Percentiles rank a stretch among this genome's conserved stretches.
phyloP scores from a whole-genome alignment of 2,888 invertebrate species.

The Trichopoda pennipes region DNA sequence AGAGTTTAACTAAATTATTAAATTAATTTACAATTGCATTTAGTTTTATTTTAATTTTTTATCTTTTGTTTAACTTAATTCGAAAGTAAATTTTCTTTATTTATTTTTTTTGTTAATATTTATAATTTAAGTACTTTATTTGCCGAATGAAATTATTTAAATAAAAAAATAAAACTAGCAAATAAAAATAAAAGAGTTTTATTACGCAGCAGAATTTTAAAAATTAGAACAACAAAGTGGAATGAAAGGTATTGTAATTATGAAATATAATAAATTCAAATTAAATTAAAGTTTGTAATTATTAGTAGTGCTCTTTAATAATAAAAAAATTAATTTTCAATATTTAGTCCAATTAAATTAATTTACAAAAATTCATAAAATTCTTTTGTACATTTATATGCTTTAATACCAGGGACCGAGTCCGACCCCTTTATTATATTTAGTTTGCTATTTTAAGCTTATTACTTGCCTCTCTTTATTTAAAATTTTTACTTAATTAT shows the following conservation, averaged over 20 bases:
- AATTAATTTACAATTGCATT: conserved; percentile 41
- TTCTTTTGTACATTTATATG: not conserved
- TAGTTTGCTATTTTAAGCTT: not conserved
- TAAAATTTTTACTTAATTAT: conserved; percentile 19
- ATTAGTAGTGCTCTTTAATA: not conserved
- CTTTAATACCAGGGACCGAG: conserved; percentile 36
- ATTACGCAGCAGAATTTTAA: conserved; percentile 24
- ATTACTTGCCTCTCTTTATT: conserved; percentile 8
- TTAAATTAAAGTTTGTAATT: not conserved
- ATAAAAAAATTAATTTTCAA: conserved; percentile 4
- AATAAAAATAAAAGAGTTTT: conserved; percentile 11
- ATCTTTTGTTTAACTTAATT: conserved; percentile 40
- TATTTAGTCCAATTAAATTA: not conserved
- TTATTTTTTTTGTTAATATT: too few species aligned
- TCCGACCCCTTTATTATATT: conserved; percentile 34
- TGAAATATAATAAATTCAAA: too few species aligned
- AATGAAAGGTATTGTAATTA: too few species aligned
- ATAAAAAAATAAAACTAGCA: conserved; percentile 31
- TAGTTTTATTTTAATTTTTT: conserved; percentile 30
- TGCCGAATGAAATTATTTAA: conserved; percentile 60
- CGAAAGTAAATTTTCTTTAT: conserved; percentile 57
- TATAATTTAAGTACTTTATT: conserved; percentile 44
- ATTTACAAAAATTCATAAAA: not conserved
- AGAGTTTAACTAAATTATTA: conserved; percentile 32
- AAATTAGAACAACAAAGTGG: not conserved